Evolutionary conservation across 1,140 invertebrate genomes (phyloP), one percentile per base, ranked within the genome.

Genomic region (Nymphalis io): DNA sequence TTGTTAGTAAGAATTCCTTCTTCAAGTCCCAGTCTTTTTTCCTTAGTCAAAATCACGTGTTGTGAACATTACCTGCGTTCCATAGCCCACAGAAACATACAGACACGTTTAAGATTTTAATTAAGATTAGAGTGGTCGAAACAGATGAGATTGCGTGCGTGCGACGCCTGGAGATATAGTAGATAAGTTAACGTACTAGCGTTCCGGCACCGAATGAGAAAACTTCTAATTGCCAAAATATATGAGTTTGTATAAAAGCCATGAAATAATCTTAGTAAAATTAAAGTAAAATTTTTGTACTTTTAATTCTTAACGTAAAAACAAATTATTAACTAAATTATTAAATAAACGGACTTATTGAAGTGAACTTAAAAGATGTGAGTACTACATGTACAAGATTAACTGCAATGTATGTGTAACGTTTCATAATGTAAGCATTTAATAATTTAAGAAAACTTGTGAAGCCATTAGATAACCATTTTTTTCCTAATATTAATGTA

Each of bases 121-220:
- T 85, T 85, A 80, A 85, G 83, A 85, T 85, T 83, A 79, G 83
- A 80, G 72, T 77, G 64, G 73, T 69, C 48, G 68, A 78, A 70
- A 66, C 40, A 78, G 80, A 80, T 80, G 69, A 66, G 72, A 81
- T 80, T 73, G 76, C 70, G 80, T 80, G 76, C 75, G 76, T 75
- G 73, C 64, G 65, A 70, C 67, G 59, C 63, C 65, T 15, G 58
- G 38, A 55, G 64, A 68, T 68, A 27, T 39, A 18, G 12, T 55
- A 38, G 65, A 73, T 73, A 73, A 73, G 61, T 67, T 61, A 68
- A 68, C 57, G 59, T 63, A 42, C 40, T 27, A 40, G 53, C 64
- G 64, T 73, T 75, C 70, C 72, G 68, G 65, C 59, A 23, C 64
- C 23, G 62, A 71, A 78, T 73, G 73, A 75, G 76, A 78, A 75